These are phyloP conservation scores for Terebella lapidaria DNA, from an alignment of 2,888 invertebrate genomes.

Conservation along the genomic window DNA sequence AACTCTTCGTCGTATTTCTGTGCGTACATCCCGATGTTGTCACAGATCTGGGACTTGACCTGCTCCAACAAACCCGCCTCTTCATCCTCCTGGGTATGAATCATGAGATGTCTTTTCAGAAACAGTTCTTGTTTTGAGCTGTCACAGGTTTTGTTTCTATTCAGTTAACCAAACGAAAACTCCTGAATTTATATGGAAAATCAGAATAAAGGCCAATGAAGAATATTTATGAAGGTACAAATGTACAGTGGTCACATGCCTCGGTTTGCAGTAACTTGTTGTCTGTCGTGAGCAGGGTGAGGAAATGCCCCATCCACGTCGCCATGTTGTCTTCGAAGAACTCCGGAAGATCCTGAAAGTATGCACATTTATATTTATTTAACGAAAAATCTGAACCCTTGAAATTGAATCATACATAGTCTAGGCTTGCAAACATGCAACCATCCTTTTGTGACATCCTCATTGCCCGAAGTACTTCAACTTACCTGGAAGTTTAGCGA, in stretches of 20 bases:
- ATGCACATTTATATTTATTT: background rate
- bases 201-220: no score
- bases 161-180: background rate
- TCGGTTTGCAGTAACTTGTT: constrained; percentile 70
- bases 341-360: constrained; percentile 79
- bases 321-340: constrained; percentile 98
- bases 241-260: no score
- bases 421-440: no score
- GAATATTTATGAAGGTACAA: no score
- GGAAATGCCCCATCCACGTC: constrained; percentile 88
- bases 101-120: no score
- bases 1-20: constrained; percentile 98
- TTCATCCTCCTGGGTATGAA: constrained; percentile 69
- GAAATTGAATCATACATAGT: background rate
- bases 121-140: no score
- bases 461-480: no score
- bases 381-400: background rate
- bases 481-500: constrained; percentile 86
- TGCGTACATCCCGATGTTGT: constrained; percentile 87
- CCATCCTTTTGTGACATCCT: no score
- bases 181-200: background rate
- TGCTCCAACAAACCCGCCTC: constrained; percentile 85
- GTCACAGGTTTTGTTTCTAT: background rate
- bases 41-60: constrained; percentile 90
- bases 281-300: constrained; percentile 72